These are phyloP conservation scores for Anarhynchus alexandrinus DNA, from an alignment of 2,113 vertebrate genomes.

Conservation along the genomic window DNA sequence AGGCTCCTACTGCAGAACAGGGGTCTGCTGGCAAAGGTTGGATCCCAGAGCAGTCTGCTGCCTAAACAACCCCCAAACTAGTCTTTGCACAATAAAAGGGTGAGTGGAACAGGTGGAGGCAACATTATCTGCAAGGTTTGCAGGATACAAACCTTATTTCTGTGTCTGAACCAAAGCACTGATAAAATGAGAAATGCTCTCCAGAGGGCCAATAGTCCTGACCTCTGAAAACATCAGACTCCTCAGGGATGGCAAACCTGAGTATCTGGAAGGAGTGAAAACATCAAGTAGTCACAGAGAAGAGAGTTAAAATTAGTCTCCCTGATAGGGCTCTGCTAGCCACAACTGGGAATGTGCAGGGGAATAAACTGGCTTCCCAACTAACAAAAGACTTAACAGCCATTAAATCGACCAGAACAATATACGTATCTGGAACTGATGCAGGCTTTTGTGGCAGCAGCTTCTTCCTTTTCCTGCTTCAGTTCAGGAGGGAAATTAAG, in stretches of 20 bases:
- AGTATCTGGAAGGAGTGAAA: conserved; percentile 32
- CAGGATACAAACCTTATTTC: background rate
- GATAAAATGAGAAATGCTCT: background rate
- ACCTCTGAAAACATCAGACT: background rate
- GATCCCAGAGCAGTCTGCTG: conserved; percentile 69
- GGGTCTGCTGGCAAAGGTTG: conserved; percentile 52
- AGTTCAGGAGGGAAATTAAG: conserved; percentile 64
- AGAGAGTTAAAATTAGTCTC: conserved; percentile 14
- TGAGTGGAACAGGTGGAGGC: conserved; percentile 21
- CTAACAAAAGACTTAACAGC: background rate
- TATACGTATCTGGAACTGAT: conserved; percentile 27
- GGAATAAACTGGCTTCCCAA: background rate
- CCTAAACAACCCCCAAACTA: too few species aligned
- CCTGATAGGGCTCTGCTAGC: background rate
- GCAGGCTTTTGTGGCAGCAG: conserved; percentile 68
- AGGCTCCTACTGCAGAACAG: conserved; percentile 74
- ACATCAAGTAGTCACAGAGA: background rate
- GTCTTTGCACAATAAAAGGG: background rate
- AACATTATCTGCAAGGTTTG: background rate
- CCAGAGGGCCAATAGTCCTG: background rate
- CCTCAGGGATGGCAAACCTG: conserved; percentile 42
- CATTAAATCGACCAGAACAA: conserved; percentile 16
- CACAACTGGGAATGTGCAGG: background rate
- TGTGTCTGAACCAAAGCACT: background rate
- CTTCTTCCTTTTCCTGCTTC: conserved; percentile 70